Evolutionary conservation across 2,797 vertebrate species (phyloP).

Genomic region (Gymnopithys bicolor): DNA sequence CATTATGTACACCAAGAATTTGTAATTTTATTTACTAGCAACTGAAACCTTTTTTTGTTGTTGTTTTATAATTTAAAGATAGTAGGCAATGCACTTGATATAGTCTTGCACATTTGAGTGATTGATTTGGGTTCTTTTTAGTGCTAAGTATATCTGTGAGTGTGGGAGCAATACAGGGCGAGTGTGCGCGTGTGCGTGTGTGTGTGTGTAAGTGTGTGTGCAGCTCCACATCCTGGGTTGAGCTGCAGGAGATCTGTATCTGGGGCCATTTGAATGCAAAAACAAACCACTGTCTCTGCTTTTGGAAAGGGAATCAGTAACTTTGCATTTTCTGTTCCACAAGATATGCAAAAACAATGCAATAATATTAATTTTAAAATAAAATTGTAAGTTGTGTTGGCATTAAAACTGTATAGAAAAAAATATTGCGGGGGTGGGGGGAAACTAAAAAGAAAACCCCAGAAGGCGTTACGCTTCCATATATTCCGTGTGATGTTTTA

Average conservation of each 20-base stretch:
- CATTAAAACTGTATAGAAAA: slow-evolving; percentile 84
- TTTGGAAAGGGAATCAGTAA: slow-evolving; percentile 80
- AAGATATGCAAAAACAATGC: slow-evolving; percentile 99
- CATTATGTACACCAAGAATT: slow-evolving; percentile 66
- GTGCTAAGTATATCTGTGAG: slow-evolving; percentile 37
- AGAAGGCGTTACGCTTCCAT: slow-evolving; percentile 78
- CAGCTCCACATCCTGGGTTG: slow-evolving; percentile 52
- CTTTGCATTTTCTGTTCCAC: slow-evolving; percentile 89
- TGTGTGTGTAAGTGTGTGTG: slow-evolving; percentile 58
- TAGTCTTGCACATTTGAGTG: slow-evolving; percentile 72
- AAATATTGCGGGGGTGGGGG: slow-evolving; percentile 22
- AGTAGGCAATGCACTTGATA: slow-evolving; percentile 73
- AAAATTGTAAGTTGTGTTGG: slow-evolving; percentile 79
- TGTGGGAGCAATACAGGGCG: slow-evolving; percentile 58
- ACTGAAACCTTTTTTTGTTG: slow-evolving; percentile 65
- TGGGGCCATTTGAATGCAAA: slow-evolving; percentile 75
- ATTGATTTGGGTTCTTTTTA: slow-evolving; percentile 66
- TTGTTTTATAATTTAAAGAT: slow-evolving; percentile 74
- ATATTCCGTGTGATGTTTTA: slow-evolving; percentile 85
- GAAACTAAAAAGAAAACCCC: background rate
- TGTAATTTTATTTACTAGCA: slow-evolving; percentile 71
- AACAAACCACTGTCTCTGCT: slow-evolving; percentile 80
- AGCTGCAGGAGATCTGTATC: slow-evolving; percentile 63
- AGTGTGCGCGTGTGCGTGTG: background rate
- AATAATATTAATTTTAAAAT: slow-evolving; percentile 95